phyloP scores from a whole-genome alignment of 2,113 vertebrate genomes.

The Uria lomvia region DNA sequence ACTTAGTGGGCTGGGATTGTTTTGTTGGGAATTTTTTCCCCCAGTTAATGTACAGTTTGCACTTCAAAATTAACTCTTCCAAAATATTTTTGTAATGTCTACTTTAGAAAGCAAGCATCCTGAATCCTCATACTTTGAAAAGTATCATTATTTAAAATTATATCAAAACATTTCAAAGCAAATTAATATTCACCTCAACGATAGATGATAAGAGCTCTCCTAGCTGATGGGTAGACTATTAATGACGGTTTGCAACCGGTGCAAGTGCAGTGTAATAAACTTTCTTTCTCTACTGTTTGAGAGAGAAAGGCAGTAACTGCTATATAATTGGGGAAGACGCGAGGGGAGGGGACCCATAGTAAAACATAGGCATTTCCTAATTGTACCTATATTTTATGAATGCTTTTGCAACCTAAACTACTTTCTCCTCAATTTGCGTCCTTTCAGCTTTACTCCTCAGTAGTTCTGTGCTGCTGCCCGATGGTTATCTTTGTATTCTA shows the following conservation, averaged over 20 bases:
- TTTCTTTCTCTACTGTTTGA: background rate
- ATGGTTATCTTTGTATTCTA: background rate
- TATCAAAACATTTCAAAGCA: background rate
- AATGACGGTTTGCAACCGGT: background rate
- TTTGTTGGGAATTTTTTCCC: accelerated
- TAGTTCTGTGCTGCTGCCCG: conserved; percentile 8
- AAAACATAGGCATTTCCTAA: background rate
- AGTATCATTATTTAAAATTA: background rate
- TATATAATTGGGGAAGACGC: background rate
- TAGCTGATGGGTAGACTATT: background rate
- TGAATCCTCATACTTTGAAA: background rate
- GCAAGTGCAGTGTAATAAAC: background rate
- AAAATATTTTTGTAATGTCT: background rate
- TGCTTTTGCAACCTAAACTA: background rate
- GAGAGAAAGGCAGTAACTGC: background rate
- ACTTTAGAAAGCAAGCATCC: background rate
- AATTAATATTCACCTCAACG: background rate
- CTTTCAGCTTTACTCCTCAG: background rate
- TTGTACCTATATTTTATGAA: background rate
- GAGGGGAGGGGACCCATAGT: accelerated
- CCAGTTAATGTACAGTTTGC: background rate
- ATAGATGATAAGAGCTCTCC: background rate
- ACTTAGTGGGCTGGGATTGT: background rate
- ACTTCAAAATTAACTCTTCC: background rate
- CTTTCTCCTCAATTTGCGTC: background rate